A percentile compares a stretch with the other conserved stretches of the same genome.
phyloP scores from a whole-genome alignment of 2,888 invertebrate genomes.

The Diachrysia chrysitis region DNA sequence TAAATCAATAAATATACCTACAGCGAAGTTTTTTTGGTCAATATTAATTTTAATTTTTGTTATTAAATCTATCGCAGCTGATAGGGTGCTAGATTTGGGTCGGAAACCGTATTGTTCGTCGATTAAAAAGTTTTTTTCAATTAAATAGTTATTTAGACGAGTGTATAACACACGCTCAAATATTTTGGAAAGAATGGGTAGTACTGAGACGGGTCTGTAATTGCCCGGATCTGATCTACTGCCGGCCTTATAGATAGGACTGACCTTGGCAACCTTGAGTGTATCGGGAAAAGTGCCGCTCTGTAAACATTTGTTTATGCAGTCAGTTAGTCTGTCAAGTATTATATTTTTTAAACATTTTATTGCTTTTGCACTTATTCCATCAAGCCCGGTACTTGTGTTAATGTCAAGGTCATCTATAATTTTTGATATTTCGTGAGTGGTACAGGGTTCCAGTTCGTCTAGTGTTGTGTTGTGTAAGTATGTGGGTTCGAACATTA shows the following conservation, averaged over 20 bases:
- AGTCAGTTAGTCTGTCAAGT: conserved; percentile 10
- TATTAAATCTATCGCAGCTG: conserved; percentile 36
- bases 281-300: conserved; percentile 36
- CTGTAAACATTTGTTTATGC: conserved; percentile 23
- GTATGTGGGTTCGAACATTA: conserved; percentile 10
- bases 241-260: conserved; percentile 44
- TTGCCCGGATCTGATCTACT: conserved; percentile 45
- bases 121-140: conserved; percentile 8
- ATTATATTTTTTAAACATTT: conserved; percentile 9
- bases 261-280: conserved; percentile 49
- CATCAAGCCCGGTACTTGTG: conserved; percentile 10
- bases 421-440: background rate
- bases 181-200: conserved; percentile 23
- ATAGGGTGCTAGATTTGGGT: conserved; percentile 17
- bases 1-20: conserved; percentile 49
- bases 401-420: background rate
- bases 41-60: conserved; percentile 44
- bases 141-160: conserved; percentile 7
- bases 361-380: conserved; percentile 7
- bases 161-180: conserved; percentile 18
- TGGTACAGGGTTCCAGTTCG: background rate
- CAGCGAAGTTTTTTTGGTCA: conserved; percentile 23
- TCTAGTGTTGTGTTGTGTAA: background rate
- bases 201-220: conserved; percentile 27
- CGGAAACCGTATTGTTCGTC: conserved; percentile 12